Conservation (phyloP, 2,797 vertebrate genomes). For the Esox lucius region DNA sequence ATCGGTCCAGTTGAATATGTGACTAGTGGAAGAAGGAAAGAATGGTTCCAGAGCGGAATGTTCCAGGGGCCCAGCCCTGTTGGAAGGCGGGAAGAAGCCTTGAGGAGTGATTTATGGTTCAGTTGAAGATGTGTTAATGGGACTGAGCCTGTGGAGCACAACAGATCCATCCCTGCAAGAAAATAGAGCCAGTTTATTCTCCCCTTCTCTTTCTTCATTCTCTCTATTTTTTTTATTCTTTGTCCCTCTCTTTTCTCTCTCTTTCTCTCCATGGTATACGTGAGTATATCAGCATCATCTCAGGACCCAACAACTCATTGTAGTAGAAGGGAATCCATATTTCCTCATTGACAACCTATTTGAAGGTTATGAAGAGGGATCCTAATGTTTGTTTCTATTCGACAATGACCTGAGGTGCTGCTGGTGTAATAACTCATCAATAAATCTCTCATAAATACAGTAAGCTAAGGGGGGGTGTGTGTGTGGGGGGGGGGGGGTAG, state of each 20-base stretch:
- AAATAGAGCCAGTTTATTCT: constrained; percentile 2
- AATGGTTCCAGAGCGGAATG: constrained; percentile 18
- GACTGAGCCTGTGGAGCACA: constrained; percentile 65
- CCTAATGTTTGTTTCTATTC: too few species aligned
- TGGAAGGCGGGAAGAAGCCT: constrained; percentile 47
- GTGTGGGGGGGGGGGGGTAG: not conserved
- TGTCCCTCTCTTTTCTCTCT: not conserved
- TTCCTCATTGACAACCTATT: too few species aligned
- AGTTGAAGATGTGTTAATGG: constrained; percentile 71
- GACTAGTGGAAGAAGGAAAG: constrained; percentile 56
- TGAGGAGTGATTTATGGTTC: constrained; percentile 76
- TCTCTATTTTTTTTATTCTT: not conserved
- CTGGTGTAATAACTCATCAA: too few species aligned
- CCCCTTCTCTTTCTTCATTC: not conserved
- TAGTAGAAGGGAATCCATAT: too few species aligned
- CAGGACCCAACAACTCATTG: too few species aligned
- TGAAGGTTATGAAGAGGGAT: too few species aligned
- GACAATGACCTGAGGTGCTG: too few species aligned
- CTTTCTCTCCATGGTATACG: not conserved
- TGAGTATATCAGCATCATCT: too few species aligned
- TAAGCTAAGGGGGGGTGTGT: not conserved
- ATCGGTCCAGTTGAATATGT: constrained; percentile 58
- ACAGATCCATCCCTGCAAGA: constrained; percentile 42
- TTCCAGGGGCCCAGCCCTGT: constrained; percentile 33
- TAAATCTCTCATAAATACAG: too few species aligned